Conservation (phyloP, 2,113 vertebrate genomes). For the Cyanocitta stelleri region DNA sequence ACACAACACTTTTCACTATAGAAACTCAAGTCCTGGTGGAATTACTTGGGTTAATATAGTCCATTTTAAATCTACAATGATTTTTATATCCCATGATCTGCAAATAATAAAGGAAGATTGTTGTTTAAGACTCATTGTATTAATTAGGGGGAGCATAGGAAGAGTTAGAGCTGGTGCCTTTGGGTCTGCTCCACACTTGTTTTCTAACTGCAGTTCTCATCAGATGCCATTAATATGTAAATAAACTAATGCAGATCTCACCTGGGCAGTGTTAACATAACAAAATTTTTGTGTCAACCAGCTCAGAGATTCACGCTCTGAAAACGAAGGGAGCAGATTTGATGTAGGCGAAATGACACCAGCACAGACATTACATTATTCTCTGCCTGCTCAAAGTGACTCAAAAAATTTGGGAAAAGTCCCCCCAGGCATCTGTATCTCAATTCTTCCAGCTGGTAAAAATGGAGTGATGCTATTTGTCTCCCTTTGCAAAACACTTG, state of each 20-base stretch:
- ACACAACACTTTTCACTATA: constrained; percentile 48
- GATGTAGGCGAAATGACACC: not conserved
- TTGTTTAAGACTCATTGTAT: constrained; percentile 27
- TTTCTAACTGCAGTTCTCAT: not conserved
- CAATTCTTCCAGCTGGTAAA: not conserved
- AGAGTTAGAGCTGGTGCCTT: not conserved
- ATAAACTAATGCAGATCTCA: constrained; percentile 11
- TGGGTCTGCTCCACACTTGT: not conserved
- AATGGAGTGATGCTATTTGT: not conserved
- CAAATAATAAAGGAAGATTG: constrained; percentile 36
- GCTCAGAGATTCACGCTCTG: not conserved
- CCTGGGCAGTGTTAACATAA: not conserved
- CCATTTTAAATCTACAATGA: constrained; percentile 48
- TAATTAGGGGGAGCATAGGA: not conserved
- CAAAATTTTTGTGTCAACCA: not conserved
- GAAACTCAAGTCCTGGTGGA: constrained; percentile 15
- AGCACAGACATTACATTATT: not conserved
- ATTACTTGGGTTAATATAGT: constrained; percentile 35
- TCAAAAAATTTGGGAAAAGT: not conserved
- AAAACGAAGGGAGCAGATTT: not conserved
- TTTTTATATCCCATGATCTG: constrained; percentile 55
- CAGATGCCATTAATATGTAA: not conserved
- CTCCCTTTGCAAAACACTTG: not conserved
- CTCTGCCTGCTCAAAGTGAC: not conserved
- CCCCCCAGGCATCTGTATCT: not conserved